A percentile compares a stretch with the other conserved stretches of the same genome.
These are phyloP conservation scores for Hypanus sabinus DNA, from an alignment of 2,113 vertebrate genomes.

Conservation along the genomic window DNA sequence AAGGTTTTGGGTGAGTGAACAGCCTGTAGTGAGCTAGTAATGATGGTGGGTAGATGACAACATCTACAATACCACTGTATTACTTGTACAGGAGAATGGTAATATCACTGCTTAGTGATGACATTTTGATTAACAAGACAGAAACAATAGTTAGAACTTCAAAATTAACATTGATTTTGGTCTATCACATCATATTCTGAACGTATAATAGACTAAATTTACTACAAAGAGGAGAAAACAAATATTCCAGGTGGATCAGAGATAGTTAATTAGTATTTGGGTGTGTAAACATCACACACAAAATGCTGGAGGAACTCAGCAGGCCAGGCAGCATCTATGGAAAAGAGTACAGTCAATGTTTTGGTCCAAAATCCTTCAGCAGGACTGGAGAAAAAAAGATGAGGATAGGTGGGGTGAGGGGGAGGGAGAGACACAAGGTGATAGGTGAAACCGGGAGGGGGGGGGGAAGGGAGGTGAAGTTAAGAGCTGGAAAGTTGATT, in stretches of 20 bases:
- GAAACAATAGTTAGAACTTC: neutral
- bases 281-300: neutral
- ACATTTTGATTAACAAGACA: neutral
- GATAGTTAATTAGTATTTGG: neutral
- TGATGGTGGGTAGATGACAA: neutral
- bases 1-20: neutral
- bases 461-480: no score
- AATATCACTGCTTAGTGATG: neutral
- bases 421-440: no score
- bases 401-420: no score
- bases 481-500: no score
- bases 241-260: neutral
- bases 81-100: neutral
- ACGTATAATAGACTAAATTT: neutral
- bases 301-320: no score
- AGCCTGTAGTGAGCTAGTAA: conserved; percentile 9
- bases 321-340: no score
- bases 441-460: no score
- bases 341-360: no score
- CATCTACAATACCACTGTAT: neutral
- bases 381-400: no score
- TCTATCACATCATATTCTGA: neutral
- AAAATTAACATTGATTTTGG: neutral
- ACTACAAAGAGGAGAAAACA: neutral
- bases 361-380: no score